A percentile compares a stretch with the other conserved stretches of the same genome.
Conservation (phyloP, 2,113 vertebrate genomes). For the Mugil cephalus region DNA sequence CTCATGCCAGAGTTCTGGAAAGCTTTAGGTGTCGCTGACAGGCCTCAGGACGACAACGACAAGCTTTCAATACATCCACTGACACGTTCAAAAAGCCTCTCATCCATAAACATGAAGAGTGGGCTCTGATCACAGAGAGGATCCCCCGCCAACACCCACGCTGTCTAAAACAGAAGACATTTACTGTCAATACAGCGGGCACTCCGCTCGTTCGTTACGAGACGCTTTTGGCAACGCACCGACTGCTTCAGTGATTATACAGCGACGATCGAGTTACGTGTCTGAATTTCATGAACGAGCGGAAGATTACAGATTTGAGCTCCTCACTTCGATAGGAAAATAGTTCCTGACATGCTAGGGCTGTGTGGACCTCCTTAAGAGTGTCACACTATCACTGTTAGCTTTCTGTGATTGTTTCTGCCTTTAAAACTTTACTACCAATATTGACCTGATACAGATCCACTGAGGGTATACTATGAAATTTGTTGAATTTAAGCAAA, state of each 20-base stretch:
- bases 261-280: neutral
- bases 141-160: conserved; percentile 51
- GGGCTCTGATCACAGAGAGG: conserved; percentile 62
- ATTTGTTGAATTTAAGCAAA: no score
- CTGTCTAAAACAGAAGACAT: conserved; percentile 37
- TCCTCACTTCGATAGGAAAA: no score
- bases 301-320: no score
- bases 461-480: no score
- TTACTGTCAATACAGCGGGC: conserved; percentile 31
- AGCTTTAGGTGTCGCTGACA: neutral
- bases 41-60: conserved; percentile 12
- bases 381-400: no score
- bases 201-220: conserved; percentile 36
- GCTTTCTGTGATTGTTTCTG: no score
- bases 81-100: conserved; percentile 42
- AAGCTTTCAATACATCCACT: conserved; percentile 36
- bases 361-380: no score
- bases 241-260: neutral
- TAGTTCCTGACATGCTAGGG: no score
- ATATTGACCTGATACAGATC: no score
- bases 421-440: no score
- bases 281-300: no score
- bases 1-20: neutral
- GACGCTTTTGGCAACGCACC: conserved; percentile 20
- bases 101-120: conserved; percentile 60